These are phyloP conservation scores for Apoda limacodes DNA, from an alignment of 2,888 invertebrate species.

Conservation along the genomic window DNA sequence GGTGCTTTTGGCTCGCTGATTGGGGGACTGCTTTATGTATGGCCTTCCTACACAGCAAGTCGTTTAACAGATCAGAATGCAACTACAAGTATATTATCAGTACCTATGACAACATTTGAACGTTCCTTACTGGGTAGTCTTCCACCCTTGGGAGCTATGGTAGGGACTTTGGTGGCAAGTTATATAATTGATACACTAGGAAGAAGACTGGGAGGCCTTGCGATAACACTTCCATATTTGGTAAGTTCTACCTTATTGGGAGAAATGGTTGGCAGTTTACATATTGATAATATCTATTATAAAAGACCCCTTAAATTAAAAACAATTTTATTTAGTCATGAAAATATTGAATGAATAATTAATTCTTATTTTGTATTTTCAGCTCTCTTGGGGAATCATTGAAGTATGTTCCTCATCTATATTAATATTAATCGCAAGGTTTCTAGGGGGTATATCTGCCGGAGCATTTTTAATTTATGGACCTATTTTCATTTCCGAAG, in stretches of 20 bases:
- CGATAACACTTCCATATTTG: conserved; percentile 61
- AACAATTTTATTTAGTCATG: neutral
- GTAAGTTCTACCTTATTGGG: too few relatives aligned
- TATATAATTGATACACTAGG: conserved; percentile 58
- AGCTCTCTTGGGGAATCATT: conserved; percentile 71
- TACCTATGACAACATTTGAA: conserved; percentile 55
- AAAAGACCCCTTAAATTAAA: neutral
- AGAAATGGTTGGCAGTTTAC: neutral
- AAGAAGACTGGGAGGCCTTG: conserved; percentile 61
- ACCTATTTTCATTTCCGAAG: conserved; percentile 75
- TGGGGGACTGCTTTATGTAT: conserved; percentile 55
- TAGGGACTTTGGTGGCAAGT: conserved; percentile 56
- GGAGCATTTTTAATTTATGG: conserved; percentile 65
- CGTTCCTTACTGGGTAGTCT: conserved; percentile 67
- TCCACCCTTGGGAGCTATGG: conserved; percentile 64
- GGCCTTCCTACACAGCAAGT: conserved; percentile 69
- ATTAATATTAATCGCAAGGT: conserved; percentile 60
- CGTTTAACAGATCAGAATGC: conserved; percentile 44
- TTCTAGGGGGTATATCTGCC: conserved; percentile 69
- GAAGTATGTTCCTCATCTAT: conserved; percentile 48
- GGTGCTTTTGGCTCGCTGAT: conserved; percentile 36
- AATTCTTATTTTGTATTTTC: conserved; percentile 19
- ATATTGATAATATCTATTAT: neutral
- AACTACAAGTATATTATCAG: conserved; percentile 48
- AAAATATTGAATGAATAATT: neutral